Conservation (phyloP, 1,140 invertebrate genomes). For the Campodea augens region DNA sequence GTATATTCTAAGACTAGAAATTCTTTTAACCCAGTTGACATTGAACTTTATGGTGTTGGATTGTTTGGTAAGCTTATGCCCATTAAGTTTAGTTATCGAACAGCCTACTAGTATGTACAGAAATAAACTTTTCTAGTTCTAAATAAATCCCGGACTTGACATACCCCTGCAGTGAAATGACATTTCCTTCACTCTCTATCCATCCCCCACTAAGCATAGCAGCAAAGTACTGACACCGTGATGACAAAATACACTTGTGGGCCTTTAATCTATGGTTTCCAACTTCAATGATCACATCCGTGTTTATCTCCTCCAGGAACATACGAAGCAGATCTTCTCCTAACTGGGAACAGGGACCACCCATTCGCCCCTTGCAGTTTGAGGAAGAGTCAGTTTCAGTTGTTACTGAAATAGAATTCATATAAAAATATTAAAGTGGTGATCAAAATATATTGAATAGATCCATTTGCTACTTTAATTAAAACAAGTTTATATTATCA, state of each 20-base stretch:
- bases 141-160: constrained; percentile 16
- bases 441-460: neutral
- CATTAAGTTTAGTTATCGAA: too few relatives aligned
- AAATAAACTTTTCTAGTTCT: neutral
- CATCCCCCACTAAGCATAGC: constrained; percentile 69
- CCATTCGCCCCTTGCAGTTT: constrained; percentile 18
- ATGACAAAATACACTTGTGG: constrained; percentile 75
- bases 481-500: neutral
- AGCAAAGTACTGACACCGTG: constrained; percentile 76
- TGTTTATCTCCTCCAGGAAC: constrained; percentile 72
- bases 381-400: constrained; percentile 30
- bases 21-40: too few relatives aligned
- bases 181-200: constrained; percentile 54
- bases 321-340: constrained; percentile 70
- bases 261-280: constrained; percentile 55
- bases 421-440: neutral
- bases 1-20: too few relatives aligned
- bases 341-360: constrained; percentile 37
- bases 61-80: too few relatives aligned
- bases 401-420: constrained; percentile 24
- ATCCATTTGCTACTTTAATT: neutral
- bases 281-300: constrained; percentile 64
- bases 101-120: constrained; percentile 4
- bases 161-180: constrained; percentile 65
- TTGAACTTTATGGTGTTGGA: too few relatives aligned